Percentiles rank a stretch among this genome's conserved stretches.
These are phyloP conservation scores for Tenthredo mesomela DNA, from an alignment of 2,888 invertebrate genomes.

Conservation along the genomic window DNA sequence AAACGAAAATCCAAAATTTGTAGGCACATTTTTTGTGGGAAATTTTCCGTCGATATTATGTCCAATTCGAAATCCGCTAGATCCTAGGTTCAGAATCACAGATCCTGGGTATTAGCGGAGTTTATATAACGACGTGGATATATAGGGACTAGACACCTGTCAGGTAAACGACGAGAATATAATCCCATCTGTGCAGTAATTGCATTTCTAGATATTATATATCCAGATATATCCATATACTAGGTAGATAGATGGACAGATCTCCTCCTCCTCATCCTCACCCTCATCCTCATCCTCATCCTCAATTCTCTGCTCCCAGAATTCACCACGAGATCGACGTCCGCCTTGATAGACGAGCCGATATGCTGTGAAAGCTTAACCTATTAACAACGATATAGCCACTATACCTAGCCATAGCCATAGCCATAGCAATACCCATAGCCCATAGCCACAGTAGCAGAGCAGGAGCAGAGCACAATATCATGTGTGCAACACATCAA, in stretches of 20 bases:
- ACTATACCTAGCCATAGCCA: slow-evolving; percentile 65
- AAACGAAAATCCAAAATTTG: neutral
- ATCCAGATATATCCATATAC: neutral
- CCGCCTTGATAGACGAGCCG: slow-evolving; percentile 44
- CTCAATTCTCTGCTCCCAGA: neutral
- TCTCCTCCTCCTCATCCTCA: neutral
- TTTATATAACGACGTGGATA: neutral
- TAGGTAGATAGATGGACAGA: neutral
- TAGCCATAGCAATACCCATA: neutral
- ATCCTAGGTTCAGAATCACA: no score
- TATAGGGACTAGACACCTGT: slow-evolving; percentile 36
- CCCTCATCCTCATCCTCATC: neutral
- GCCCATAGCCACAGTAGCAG: neutral
- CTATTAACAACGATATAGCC: slow-evolving; percentile 64
- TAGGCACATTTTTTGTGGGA: neutral
- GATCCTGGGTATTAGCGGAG: no score
- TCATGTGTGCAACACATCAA: slow-evolving; percentile 71
- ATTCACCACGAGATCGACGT: slow-evolving; percentile 38
- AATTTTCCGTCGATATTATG: neutral
- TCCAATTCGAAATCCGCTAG: no score
- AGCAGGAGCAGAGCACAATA: slow-evolving; percentile 56
- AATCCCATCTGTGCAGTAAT: slow-evolving; percentile 70
- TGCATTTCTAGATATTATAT: slow-evolving; percentile 70
- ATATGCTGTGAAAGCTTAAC: slow-evolving; percentile 58
- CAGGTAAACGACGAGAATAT: slow-evolving; percentile 52